Evolutionary conservation across 2,888 invertebrate species (phyloP).

Genomic region (Habroteleia sp.): DNA sequence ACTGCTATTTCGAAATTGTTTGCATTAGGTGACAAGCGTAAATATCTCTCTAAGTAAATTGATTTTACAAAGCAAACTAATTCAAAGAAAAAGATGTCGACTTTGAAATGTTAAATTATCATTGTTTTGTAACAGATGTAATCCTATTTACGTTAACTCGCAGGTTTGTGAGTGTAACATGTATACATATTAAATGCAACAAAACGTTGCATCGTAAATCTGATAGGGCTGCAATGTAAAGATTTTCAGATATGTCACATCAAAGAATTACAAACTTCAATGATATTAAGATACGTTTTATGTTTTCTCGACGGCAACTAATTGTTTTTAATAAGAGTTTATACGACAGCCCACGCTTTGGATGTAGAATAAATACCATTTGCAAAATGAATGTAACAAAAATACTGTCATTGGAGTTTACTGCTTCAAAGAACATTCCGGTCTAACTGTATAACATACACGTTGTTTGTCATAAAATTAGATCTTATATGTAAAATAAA

Average conservation of each 20-base stretch:
- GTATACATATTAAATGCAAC: conserved; percentile 13
- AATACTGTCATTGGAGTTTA: conserved; percentile 6
- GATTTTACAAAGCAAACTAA: background rate
- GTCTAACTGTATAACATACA: too few relatives aligned
- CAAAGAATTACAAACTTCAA: conserved; percentile 29
- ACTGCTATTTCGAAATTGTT: background rate
- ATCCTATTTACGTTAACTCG: conserved; percentile 17
- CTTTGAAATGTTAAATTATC: conserved; percentile 1
- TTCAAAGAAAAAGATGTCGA: conserved; percentile 6
- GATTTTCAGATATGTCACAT: conserved; percentile 1
- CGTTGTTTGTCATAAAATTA: too few relatives aligned
- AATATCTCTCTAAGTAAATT: background rate
- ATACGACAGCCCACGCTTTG: background rate
- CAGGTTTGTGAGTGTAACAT: conserved; percentile 3
- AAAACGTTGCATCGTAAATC: conserved; percentile 14
- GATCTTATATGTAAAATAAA: too few relatives aligned
- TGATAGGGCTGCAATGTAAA: background rate
- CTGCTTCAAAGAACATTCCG: too few relatives aligned
- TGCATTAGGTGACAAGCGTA: background rate
- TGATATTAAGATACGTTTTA: conserved; percentile 17
- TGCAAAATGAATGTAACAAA: conserved; percentile 5
- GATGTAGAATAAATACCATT: too few relatives aligned
- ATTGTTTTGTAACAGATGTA: conserved; percentile 14
- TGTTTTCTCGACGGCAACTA: conserved; percentile 4
- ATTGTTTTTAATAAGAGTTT: conserved; percentile 33